Conservation (phyloP, 2,888 invertebrate species). For the Athalia rosae region DNA sequence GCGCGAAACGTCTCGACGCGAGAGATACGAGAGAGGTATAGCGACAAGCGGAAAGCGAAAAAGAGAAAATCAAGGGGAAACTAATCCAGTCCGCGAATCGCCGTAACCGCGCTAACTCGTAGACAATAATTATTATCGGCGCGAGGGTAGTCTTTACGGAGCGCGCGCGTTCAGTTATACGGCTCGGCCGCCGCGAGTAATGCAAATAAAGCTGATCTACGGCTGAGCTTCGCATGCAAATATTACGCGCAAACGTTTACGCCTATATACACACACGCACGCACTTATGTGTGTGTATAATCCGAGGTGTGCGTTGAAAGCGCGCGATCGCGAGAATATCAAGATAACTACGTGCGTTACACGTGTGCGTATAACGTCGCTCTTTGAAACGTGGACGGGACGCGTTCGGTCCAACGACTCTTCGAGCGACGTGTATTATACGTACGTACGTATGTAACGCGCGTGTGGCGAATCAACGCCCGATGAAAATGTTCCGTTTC, state of each 20-base stretch:
- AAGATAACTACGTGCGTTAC: background rate
- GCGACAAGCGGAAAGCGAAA: no score
- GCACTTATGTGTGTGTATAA: no score
- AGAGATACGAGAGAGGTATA: no score
- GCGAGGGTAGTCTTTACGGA: conserved; percentile 48
- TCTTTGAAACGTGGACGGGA: background rate
- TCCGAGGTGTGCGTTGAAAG: background rate
- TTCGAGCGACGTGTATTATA: conserved; percentile 24
- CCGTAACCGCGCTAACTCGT: conserved; percentile 42
- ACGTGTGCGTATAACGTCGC: no score
- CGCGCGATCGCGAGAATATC: conserved; percentile 8
- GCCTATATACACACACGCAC: conserved; percentile 3
- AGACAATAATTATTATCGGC: conserved; percentile 63
- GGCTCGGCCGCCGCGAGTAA: conserved; percentile 61
- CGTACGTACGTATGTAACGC: no score
- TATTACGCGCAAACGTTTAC: conserved; percentile 4
- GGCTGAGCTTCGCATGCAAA: conserved; percentile 28
- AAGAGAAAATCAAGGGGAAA: no score
- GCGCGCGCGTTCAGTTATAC: conserved; percentile 47
- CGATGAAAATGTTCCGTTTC: conserved; percentile 20
- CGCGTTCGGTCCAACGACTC: conserved; percentile 29
- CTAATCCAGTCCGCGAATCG: conserved; percentile 11
- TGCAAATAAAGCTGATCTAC: conserved; percentile 64
- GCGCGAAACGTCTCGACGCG: conserved; percentile 46
- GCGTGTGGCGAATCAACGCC: background rate